Evolutionary conservation across 2,888 invertebrate genomes (phyloP), one percentile per base, ranked within the genome.

Genomic region (Pterostichus madidus): DNA sequence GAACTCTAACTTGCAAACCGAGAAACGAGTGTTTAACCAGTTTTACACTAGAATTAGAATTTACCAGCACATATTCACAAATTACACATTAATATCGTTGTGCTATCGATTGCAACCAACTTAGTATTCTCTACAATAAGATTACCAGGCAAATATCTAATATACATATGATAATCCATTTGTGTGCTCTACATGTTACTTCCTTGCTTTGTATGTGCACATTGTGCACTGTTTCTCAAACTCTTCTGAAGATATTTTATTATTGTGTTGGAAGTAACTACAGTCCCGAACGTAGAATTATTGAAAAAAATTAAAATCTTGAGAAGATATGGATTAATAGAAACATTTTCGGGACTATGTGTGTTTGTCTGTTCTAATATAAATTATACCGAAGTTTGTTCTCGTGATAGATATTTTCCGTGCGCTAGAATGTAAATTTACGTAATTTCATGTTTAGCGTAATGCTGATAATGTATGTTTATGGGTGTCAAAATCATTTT

Each of bases 101-200:
- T 8, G 31, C 13, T 44, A 71, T 71, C 17, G 68, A 71, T 71
- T 71, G 15, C 10, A 31, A 15, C 24, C 17, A 44, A 71, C 44
- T 71, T 71, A 71, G 68, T 71, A 71, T 71, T 71, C 68, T 13
- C 15, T 17, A 44, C 68, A 56, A 11, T 71, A 44, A 71, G 68
- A 71, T 71, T 44, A 71, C 31, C 64, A 35, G 11, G 13, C 35
- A 35, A 64, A 64, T 64, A 64, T 64, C 64, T 35, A 64, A 64
- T 64, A n/a, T n/a, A n/a, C n/a, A 35, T 64, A 64, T 64, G 32
- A 32, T 64, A 64, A 64, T 64, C 64, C 64, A 31, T 32, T 49
- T 32, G 13, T 64, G 35, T 64, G 64, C 64, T 64, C n/a, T 35
- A 35, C 35, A 64, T 64, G 32, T 35, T 64, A 64, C 35, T 64